phyloP scores from a whole-genome alignment of 2,797 vertebrate species.

The Scleropages formosus region DNA sequence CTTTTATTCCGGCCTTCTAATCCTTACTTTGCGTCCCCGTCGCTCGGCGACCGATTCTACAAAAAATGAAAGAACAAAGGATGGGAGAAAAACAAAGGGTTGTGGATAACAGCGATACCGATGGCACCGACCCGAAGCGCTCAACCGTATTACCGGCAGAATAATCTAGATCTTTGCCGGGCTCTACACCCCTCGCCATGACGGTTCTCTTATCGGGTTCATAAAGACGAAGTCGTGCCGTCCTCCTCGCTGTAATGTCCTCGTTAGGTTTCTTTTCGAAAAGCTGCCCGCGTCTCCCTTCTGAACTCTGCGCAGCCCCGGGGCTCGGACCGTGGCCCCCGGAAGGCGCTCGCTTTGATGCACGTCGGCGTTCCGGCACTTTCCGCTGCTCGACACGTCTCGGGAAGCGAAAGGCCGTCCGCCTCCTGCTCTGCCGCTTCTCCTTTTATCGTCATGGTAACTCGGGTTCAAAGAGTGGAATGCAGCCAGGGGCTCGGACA shows the following conservation, averaged over 20 bases:
- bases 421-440: background rate
- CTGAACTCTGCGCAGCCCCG: background rate
- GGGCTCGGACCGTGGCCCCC: background rate
- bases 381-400: background rate
- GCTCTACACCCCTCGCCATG: conserved; percentile 39
- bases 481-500: background rate
- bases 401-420: background rate
- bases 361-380: background rate
- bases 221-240: conserved; percentile 41
- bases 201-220: conserved; percentile 47
- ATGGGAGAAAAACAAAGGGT: background rate
- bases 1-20: conserved; percentile 51
- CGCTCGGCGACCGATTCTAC: conserved; percentile 31
- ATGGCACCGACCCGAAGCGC: conserved; percentile 39
- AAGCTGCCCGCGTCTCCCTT: background rate
- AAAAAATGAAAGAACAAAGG: conserved; percentile 29
- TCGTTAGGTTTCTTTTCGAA: background rate
- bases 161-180: conserved; percentile 43
- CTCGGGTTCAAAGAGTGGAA: background rate
- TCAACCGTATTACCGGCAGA: conserved; percentile 32
- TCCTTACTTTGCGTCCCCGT: conserved; percentile 47
- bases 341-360: background rate
- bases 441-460: conserved; percentile 10
- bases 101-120: conserved; percentile 46
- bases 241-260: conserved; percentile 7